Evolutionary conservation across 2,797 vertebrate species (phyloP), one percentile per base, ranked within the genome.

Genomic region (Schizothorax lantsangensis): DNA sequence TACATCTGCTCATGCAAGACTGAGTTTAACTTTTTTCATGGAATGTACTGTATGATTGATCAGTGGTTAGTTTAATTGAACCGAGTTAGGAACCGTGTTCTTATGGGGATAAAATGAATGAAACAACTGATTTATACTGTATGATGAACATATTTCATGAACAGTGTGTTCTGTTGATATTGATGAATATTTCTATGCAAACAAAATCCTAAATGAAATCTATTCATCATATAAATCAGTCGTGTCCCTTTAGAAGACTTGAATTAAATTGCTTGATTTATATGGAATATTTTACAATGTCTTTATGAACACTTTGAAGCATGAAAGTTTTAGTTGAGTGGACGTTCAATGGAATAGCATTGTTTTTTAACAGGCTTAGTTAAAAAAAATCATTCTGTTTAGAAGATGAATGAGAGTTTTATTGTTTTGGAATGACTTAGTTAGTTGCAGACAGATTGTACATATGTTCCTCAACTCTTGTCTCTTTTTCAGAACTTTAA

Each of bases 1-100:
- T 88, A 79, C 74, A 89, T 69, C 87, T 85, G 40, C 80, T 85
- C 88, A 82, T 85, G 57, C 83, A 89, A 87, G 86, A 89, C 83
- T 91, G 88, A 91, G 84, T 86, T 85, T 88, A 87, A 92, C 89
- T 21, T 92, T 85, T 43, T 87, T 81, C 89, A 93, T 93, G 26
- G 15, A 38, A 47, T 84, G 52, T 69, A 47, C 78, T 85, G 86
- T 91, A 30, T 91, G 69, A 47, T 84, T 75, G 38, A 68, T 90
- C 10, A 33, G 83, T 85, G 80, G 45, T 54, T 40, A 83, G 49
- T 79, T 85, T 94, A 91, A 94, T 93, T 93, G 90, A 86, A 78
- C 84, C 90, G 89, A 92, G 88, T 90, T 89, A 83, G 88, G 92
- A 90, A 90, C 40, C 19, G 21, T 71, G 38, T 71, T 23, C 19